Evolutionary conservation across 2,888 invertebrate species (phyloP).

Genomic region (Tenthredo livida): DNA sequence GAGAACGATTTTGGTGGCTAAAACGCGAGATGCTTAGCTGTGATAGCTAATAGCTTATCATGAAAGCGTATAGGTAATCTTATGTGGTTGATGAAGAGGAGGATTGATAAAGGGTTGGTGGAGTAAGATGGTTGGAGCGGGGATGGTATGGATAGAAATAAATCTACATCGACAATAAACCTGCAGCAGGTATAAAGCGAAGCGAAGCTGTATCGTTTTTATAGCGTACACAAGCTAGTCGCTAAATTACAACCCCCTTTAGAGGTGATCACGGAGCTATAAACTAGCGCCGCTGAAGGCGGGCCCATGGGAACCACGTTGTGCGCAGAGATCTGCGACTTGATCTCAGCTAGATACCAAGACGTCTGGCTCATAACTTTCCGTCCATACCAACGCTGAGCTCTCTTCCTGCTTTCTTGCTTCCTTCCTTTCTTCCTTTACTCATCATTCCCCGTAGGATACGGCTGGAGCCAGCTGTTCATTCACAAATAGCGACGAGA

Average conservation of each 20-base stretch:
- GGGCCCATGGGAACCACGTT: conserved; percentile 55
- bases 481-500: conserved; percentile 4
- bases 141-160: conserved; percentile 18
- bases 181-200: conserved; percentile 41
- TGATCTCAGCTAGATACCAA: conserved; percentile 42
- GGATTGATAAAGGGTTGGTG: not conserved
- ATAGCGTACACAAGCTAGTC: conserved; percentile 41
- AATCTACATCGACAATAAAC: conserved; percentile 48
- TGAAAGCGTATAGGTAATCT: not conserved
- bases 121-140: not conserved
- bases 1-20: not conserved
- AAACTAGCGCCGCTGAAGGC: conserved; percentile 67
- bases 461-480: not conserved
- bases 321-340: conserved; percentile 49
- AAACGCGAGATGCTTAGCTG: not conserved
- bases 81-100: not conserved
- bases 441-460: not conserved
- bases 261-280: conserved; percentile 68
- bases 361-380: conserved; percentile 68
- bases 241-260: conserved; percentile 58
- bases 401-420: conserved; percentile 32
- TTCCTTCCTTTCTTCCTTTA: not conserved
- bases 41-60: not conserved
- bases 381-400: conserved; percentile 52
- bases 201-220: conserved; percentile 37